Percentiles rank a stretch among this genome's conserved stretches.
phyloP scores from a whole-genome alignment of 2,797 vertebrate species.

The Schizopygopsis pylzovi region DNA sequence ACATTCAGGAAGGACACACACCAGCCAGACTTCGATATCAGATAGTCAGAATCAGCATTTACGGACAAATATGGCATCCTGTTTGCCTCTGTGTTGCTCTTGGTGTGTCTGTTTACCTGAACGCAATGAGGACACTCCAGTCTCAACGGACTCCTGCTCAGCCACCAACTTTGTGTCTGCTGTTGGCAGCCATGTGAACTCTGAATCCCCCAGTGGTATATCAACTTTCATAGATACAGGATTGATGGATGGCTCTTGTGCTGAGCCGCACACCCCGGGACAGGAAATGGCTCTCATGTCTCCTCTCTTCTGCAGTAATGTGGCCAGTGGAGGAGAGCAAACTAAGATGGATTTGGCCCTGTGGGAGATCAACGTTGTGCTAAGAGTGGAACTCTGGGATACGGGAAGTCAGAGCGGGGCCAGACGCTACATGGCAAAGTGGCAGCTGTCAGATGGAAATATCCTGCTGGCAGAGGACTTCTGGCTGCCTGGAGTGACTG shows the following conservation, averaged over 20 bases:
- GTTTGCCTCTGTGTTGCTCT: not conserved
- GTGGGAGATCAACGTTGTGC: slow-evolving; percentile 71
- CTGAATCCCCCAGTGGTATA: slow-evolving; percentile 20
- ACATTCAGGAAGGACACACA: slow-evolving; percentile 2
- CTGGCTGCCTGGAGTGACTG: slow-evolving; percentile 67
- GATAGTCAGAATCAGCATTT: not conserved
- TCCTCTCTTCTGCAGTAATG: slow-evolving; percentile 37
- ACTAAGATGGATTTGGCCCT: slow-evolving; percentile 59
- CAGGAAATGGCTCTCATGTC: slow-evolving; percentile 21
- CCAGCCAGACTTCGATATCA: slow-evolving; percentile 12
- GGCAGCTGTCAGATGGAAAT: slow-evolving; percentile 74
- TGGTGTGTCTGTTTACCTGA: slow-evolving; percentile 3
- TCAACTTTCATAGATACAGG: not conserved
- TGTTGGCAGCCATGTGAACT: not conserved
- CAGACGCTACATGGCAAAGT: slow-evolving; percentile 70
- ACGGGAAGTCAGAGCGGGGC: slow-evolving; percentile 63
- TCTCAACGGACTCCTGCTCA: not conserved
- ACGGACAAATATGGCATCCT: not conserved
- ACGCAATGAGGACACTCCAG: not conserved
- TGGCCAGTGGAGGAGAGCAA: slow-evolving; percentile 24
- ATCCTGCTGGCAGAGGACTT: slow-evolving; percentile 71
- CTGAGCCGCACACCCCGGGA: not conserved
- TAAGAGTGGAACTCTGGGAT: slow-evolving; percentile 73
- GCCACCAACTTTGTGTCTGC: not conserved
- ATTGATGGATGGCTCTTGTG: not conserved